A percentile compares a stretch with the other conserved stretches of the same genome.
Evolutionary conservation across 2,888 invertebrate genomes (phyloP).

Genomic region (Brenthis daphne): DNA sequence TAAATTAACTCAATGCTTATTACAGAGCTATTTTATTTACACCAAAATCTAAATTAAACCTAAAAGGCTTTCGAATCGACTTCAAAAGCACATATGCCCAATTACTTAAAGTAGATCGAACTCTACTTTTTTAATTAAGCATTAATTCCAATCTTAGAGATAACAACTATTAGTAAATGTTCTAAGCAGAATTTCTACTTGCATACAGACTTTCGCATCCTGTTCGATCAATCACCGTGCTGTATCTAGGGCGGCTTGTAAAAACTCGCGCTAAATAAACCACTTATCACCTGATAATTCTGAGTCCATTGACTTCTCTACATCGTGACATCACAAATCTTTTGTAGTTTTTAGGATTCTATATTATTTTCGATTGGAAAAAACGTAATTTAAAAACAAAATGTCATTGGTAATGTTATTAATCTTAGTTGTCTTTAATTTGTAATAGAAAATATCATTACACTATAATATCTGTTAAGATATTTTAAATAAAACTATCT

Average conservation of each 20-base stretch:
- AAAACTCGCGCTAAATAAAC: slow-evolving; percentile 50
- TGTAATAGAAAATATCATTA: too few species aligned
- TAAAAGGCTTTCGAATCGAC: not conserved
- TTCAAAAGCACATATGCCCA: not conserved
- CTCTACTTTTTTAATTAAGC: slow-evolving; percentile 6
- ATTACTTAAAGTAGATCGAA: not conserved
- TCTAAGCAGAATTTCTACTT: slow-evolving; percentile 19
- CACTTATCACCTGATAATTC: slow-evolving; percentile 55
- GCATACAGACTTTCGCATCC: slow-evolving; percentile 42
- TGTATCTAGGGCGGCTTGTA: slow-evolving; percentile 53
- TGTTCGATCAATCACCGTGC: slow-evolving; percentile 53
- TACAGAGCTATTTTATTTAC: too few species aligned
- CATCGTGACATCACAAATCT: slow-evolving; percentile 42
- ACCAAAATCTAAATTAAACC: not conserved
- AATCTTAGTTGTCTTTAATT: too few species aligned
- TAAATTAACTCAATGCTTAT: too few species aligned
- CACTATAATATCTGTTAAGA: too few species aligned
- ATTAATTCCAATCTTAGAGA: slow-evolving; percentile 2
- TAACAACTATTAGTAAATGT: slow-evolving; percentile 11
- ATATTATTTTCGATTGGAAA: slow-evolving; percentile 12
- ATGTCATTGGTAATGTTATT: too few species aligned
- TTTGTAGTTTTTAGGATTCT: not conserved
- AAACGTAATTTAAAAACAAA: not conserved
- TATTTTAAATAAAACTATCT: too few species aligned
- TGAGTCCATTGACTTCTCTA: slow-evolving; percentile 52